A percentile compares a stretch with the other conserved stretches of the same genome.
phyloP scores from a whole-genome alignment of 2,113 vertebrate species.

The Nesogale talazaci region DNA sequence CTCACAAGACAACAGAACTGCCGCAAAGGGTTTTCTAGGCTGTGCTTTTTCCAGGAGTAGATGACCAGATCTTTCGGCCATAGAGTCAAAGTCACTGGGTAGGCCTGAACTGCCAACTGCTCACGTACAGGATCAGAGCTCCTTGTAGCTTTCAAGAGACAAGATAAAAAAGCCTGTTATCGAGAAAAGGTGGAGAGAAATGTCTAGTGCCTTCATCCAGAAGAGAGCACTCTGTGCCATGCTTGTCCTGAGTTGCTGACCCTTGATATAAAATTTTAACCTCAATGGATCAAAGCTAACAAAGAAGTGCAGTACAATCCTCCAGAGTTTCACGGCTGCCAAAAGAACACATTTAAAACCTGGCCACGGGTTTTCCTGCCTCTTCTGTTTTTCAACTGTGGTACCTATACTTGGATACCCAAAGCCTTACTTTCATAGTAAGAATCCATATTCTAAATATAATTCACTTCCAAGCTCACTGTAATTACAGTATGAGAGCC shows the following conservation, averaged over 20 bases:
- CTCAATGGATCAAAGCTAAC: not conserved
- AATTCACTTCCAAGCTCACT: conserved; percentile 21
- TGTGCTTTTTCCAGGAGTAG: too few relatives aligned
- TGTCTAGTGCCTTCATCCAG: not conserved
- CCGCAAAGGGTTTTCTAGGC: too few relatives aligned
- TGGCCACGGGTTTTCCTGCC: not conserved
- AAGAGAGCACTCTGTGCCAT: not conserved
- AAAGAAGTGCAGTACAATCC: not conserved
- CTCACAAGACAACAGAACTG: too few relatives aligned
- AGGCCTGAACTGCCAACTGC: not conserved
- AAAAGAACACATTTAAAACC: not conserved
- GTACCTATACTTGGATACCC: conserved; percentile 1
- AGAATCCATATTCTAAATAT: conserved; percentile 61
- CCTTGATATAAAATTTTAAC: conserved; percentile 20
- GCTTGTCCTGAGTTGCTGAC: not conserved
- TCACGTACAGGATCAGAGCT: not conserved
- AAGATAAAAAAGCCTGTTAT: not conserved
- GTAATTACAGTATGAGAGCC: conserved; percentile 42
- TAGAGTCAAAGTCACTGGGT: not conserved
- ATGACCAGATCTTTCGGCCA: too few relatives aligned
- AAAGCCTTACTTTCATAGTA: conserved; percentile 49
- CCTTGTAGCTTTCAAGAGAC: not conserved
- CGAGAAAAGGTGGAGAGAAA: not conserved
- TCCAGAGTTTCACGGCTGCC: not conserved
- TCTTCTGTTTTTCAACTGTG: not conserved